Evolutionary conservation across 2,888 invertebrate genomes (phyloP), one percentile per base, ranked within the genome.

Genomic region (Erebia aethiops): DNA sequence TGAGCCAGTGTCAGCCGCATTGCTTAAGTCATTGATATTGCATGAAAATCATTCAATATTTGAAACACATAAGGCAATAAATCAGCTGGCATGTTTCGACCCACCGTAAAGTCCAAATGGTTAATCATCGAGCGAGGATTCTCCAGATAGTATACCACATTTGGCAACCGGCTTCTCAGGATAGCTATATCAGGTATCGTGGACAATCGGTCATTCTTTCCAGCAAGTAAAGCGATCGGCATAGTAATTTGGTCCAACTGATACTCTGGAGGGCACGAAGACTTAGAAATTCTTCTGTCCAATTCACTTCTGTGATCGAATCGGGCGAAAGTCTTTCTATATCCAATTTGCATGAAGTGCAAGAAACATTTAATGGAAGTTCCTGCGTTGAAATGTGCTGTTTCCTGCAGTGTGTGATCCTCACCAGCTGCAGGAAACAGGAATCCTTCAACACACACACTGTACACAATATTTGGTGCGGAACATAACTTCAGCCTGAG

Each of bases 281-380:
- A 13, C 13, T 61, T 18, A 18, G 43, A 61, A 8, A 21, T 43
- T 18, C 43, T 43, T 11, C 41, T 43, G 16, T 61, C 46, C 1
- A 5, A 5, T 13, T 61, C 18, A 7, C 18, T 18, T 11, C 46
- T 46, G 46, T 61, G 21, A 61, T 61, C 13, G 46, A 18, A 61
- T 46, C 14, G 16, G 1, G 61, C 61, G 46, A 61, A 61, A 1
- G 1, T 16, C 18, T 61, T 61, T 11, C 13, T 61, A 18, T 46
- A 21, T 7, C 61, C 61, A 43, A 61, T 9, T 8, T 61, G 61
- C 18, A 61, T 11, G 18, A 13, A 46, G 18, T 61, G 61, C 61
- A 61, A 18, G 43, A 61, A 9, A 10, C 61, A 14, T 7, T 18
- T 4, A 2, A 8, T 7, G 9, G 61, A 43, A 18, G 11, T n/a